phyloP scores from a whole-genome alignment of 2,888 invertebrate species.

The Apodemia duryi region DNA sequence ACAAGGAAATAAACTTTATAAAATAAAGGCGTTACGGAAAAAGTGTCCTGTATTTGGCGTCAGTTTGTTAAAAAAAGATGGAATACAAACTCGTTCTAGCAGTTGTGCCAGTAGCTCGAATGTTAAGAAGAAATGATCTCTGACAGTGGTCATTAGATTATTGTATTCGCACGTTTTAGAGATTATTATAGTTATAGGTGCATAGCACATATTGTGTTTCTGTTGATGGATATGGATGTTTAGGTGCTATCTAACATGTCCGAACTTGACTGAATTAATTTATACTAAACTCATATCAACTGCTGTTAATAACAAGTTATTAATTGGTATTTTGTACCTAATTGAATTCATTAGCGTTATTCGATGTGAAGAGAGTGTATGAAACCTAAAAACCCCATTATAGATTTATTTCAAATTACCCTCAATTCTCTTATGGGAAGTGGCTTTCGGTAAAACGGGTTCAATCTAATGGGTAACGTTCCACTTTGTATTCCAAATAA shows the following conservation, averaged over 20 bases:
- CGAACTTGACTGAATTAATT: slow-evolving; percentile 48
- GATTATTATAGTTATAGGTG: slow-evolving; percentile 43
- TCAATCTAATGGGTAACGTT: too few species aligned
- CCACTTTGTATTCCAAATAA: too few species aligned
- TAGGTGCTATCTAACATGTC: slow-evolving; percentile 31
- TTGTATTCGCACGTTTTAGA: slow-evolving; percentile 39
- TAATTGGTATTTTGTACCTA: slow-evolving; percentile 12
- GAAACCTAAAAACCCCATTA: slow-evolving; percentile 19
- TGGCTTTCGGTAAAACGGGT: background rate
- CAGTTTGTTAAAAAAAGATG: slow-evolving; percentile 64
- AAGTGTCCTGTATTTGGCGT: slow-evolving; percentile 67
- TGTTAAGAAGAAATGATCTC: slow-evolving; percentile 75
- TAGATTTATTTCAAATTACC: slow-evolving; percentile 33
- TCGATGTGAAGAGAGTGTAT: slow-evolving; percentile 15
- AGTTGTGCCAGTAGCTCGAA: slow-evolving; percentile 62
- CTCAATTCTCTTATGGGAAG: background rate
- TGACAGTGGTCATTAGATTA: slow-evolving; percentile 36
- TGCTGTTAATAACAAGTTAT: slow-evolving; percentile 23
- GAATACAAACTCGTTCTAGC: slow-evolving; percentile 69
- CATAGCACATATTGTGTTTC: slow-evolving; percentile 45
- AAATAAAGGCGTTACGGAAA: slow-evolving; percentile 70
- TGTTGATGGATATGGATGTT: slow-evolving; percentile 42
- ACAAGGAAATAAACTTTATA: slow-evolving; percentile 71
- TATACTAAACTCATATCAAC: slow-evolving; percentile 55
- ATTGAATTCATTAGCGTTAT: slow-evolving; percentile 16